A percentile compares a stretch with the other conserved stretches of the same genome.
phyloP scores from a whole-genome alignment of 2,113 vertebrate genomes.

The Prionailurus viverrinus region DNA sequence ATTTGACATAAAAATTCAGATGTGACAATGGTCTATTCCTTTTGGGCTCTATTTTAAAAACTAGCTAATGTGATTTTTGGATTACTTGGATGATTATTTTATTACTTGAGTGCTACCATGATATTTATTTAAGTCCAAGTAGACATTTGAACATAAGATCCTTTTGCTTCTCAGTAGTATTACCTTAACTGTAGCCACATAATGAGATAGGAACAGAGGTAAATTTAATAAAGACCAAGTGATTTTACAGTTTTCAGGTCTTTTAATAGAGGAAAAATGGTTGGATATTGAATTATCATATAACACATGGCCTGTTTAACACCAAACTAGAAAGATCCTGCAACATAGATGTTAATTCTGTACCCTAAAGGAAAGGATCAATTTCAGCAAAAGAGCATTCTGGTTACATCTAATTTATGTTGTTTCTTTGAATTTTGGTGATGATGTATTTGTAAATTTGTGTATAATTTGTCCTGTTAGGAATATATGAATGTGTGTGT shows the following conservation, averaged over 20 bases:
- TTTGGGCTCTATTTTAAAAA: neutral
- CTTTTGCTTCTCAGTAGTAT: neutral
- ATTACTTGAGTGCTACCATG: neutral
- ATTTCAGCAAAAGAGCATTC: neutral
- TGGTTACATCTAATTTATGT: neutral
- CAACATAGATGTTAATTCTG: neutral
- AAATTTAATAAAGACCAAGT: neutral
- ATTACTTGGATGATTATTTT: neutral
- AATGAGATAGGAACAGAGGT: neutral
- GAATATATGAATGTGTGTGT: neutral
- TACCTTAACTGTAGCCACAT: neutral
- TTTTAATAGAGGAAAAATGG: neutral
- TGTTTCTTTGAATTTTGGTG: neutral
- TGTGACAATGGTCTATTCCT: neutral
- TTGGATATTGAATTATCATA: neutral
- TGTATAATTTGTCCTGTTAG: neutral
- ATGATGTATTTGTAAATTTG: neutral
- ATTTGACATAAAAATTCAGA: slow-evolving; percentile 27
- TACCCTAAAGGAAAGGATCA: neutral
- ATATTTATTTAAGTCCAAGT: neutral
- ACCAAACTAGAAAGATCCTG: neutral
- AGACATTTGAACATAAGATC: neutral
- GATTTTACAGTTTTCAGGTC: neutral
- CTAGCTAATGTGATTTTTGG: neutral
- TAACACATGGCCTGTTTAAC: neutral